Percentiles rank a stretch among this genome's conserved stretches.
Conservation (phyloP, 2,113 vertebrate species). For the Tragelaphus imberbis region DNA sequence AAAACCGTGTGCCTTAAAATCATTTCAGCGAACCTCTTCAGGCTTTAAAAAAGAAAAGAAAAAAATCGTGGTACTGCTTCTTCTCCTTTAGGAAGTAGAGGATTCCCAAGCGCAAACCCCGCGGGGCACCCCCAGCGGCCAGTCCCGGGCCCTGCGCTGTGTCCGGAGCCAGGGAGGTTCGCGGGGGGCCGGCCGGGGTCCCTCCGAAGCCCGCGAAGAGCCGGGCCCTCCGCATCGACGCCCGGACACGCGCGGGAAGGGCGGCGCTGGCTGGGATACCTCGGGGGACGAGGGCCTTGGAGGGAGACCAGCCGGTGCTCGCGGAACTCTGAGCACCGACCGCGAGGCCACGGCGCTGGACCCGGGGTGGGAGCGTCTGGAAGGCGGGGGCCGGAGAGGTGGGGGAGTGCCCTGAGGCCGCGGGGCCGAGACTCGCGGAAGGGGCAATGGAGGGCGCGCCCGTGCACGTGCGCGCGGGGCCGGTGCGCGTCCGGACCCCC, state of each 20-base stretch:
- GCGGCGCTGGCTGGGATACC: background rate
- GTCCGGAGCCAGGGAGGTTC: background rate
- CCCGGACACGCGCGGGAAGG: background rate
- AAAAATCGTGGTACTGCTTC: background rate
- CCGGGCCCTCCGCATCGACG: background rate
- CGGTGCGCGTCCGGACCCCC: background rate
- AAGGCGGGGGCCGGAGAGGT: background rate
- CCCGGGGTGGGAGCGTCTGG: background rate
- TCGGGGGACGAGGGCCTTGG: background rate
- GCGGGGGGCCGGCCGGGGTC: accelerated
- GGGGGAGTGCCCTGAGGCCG: background rate
- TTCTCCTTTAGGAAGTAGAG: background rate
- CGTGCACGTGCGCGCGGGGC: accelerated
- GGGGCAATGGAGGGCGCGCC: background rate
- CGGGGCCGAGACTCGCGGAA: background rate
- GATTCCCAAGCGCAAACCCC: background rate
- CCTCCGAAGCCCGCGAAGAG: too few relatives aligned
- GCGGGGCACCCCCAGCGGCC: background rate
- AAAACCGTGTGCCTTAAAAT: accelerated
- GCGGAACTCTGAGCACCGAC: background rate
- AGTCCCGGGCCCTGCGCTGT: background rate
- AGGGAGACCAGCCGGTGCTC: accelerated
- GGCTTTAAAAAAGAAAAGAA: too few relatives aligned
- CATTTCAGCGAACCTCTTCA: background rate
- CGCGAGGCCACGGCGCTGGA: background rate